Evolutionary conservation across 2,888 invertebrate genomes (phyloP).

Genomic region (Drosophila yooni): DNA sequence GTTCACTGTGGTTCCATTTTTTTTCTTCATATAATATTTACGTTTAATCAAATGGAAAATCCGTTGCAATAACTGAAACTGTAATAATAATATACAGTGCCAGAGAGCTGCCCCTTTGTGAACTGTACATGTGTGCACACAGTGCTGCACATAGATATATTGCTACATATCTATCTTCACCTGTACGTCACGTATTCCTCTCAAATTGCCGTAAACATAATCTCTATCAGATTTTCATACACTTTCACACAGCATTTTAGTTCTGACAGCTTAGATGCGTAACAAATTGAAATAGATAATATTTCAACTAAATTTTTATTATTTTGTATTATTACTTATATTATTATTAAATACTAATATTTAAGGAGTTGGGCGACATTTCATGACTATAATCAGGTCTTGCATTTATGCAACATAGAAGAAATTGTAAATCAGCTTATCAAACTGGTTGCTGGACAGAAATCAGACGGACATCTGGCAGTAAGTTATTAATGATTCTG

Average conservation of each 20-base stretch:
- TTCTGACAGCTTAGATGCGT: not conserved
- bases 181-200: conserved; percentile 6
- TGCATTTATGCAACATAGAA: not conserved
- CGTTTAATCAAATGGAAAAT: conserved; percentile 84
- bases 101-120: conserved; percentile 23
- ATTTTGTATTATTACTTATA: not conserved
- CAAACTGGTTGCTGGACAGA: not conserved
- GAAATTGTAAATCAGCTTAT: not conserved
- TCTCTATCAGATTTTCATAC: conserved; percentile 29
- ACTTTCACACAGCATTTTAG: not conserved
- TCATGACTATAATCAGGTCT: not conserved
- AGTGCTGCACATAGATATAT: conserved; percentile 6
- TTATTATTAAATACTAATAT: not conserved
- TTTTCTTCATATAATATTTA: conserved; percentile 71
- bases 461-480: not conserved
- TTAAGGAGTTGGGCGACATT: not conserved
- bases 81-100: conserved; percentile 57
- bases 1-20: conserved; percentile 7
- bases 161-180: conserved; percentile 2
- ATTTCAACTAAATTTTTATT: not conserved
- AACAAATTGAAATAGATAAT: not conserved
- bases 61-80: conserved; percentile 72
- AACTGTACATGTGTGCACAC: conserved; percentile 15
- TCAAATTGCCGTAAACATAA: conserved; percentile 46
- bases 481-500: not conserved